Conservation (phyloP, 2,888 invertebrate genomes). For the Nomada ferruginata region DNA sequence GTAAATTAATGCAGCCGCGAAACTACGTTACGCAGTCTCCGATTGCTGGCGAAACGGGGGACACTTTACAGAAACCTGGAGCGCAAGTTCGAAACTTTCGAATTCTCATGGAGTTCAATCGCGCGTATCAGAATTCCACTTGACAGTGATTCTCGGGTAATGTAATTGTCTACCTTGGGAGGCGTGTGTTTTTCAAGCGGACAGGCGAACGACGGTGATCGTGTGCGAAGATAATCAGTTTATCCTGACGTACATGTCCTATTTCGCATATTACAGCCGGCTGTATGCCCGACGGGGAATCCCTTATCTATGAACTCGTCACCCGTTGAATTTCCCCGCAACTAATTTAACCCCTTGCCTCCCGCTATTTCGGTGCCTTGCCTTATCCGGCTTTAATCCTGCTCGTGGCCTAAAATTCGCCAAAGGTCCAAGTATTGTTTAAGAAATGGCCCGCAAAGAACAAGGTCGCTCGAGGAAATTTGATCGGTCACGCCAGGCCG, state of each 20-base stretch:
- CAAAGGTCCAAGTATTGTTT: not conserved
- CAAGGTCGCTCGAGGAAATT: not conserved
- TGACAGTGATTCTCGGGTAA: not conserved
- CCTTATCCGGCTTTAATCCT: slow-evolving; percentile 32
- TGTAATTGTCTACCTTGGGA: not conserved
- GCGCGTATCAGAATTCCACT: not conserved
- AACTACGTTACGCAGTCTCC: too few relatives aligned
- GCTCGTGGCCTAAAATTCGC: slow-evolving; percentile 21
- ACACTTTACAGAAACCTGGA: not conserved
- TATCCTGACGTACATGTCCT: slow-evolving; percentile 52
- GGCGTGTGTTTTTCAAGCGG: slow-evolving; percentile 21
- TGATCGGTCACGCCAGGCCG: too few relatives aligned
- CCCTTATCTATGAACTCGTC: slow-evolving; percentile 56
- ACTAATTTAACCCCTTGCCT: slow-evolving; percentile 41
- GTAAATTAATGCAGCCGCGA: not conserved
- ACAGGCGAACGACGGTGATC: slow-evolving; percentile 31
- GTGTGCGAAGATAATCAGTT: slow-evolving; percentile 46
- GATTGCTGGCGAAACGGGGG: not conserved
- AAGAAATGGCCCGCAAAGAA: not conserved
- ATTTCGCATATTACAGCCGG: slow-evolving; percentile 62
- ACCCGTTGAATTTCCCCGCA: slow-evolving; percentile 49
- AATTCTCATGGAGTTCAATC: not conserved
- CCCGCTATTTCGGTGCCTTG: slow-evolving; percentile 19
- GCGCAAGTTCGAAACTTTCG: not conserved
- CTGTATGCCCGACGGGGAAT: slow-evolving; percentile 26